Base-by-base conservation (phyloP, 2,113 vertebrate species). In the Penelope pileata region DNA sequence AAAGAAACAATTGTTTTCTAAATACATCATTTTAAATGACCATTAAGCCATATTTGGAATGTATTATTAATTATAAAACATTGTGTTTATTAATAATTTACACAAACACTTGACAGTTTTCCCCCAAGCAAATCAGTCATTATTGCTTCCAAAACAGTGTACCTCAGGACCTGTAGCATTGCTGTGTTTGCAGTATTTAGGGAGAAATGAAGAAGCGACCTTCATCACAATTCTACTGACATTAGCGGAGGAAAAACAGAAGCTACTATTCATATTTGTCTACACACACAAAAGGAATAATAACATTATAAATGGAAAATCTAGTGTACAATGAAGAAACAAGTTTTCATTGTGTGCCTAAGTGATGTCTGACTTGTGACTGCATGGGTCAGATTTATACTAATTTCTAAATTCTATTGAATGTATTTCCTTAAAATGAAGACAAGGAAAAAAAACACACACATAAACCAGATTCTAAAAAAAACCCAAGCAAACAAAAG, bases 41-140 rank as follows among this genome's bases (percentile, higher is more conserved):
- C 68, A 56, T 68, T 80, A 76, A 80, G 18, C 30, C 7, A 27
- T 72, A 69, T 74, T 69, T 92, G 32, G 47, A 70, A 16, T 77
- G 32, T 51, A 60, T 80, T 81, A 90, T 91, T 86, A 96, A 95
- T 90, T 94, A 90, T 86, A 81, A 36, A 94, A 19, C 62, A 67
- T 60, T 66, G 14, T 50, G 17, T 69, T 86, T 60, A 27, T 96
- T 86, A 86, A 91, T 83, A 86, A 90, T 96, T 94, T 88, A 93
- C 58, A 67, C 7, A 76, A 36, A 82, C 36, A 69, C 14, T 58
- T 87, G 76, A 70, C 68, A 90, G 42, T 67, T 83, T 83, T 63
- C 8, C 82, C 75, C 38, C 22, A 88, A 77, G 59, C 42, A 94
- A 83, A 76, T 86, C 68, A 83, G 64, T 83, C 38, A 83, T 67